Percentiles rank a stretch among this genome's conserved stretches.
phyloP scores from a whole-genome alignment of 2,888 invertebrate species.

The Mantis religiosa region DNA sequence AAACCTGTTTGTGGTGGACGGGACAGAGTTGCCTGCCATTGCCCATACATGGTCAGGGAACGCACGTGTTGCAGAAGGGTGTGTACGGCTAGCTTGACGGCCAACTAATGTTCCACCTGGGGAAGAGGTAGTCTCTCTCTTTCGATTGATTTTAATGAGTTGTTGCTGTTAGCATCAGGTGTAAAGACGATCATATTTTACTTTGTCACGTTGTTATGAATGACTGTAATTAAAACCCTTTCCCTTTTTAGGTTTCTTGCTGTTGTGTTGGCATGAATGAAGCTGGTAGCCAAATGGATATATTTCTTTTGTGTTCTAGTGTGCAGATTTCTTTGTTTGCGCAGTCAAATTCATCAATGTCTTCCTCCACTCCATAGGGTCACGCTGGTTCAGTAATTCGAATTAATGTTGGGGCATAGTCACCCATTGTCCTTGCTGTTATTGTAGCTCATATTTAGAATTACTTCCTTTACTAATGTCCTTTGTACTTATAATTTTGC shows the following conservation, averaged over 20 bases:
- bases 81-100: slow-evolving; percentile 4
- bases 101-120: neutral
- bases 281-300: neutral
- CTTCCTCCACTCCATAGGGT: neutral
- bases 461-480: neutral
- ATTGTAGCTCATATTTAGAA: neutral
- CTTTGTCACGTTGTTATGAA: neutral
- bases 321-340: neutral
- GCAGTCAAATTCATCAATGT: neutral
- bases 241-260: neutral
- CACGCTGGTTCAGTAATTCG: neutral
- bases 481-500: too few relatives aligned
- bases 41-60: slow-evolving; percentile 12
- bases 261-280: neutral
- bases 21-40: slow-evolving; percentile 5
- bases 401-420: neutral
- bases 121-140: neutral
- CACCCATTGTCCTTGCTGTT: neutral
- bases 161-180: neutral
- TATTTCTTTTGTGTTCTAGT: neutral
- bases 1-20: slow-evolving; percentile 17
- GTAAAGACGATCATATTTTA: neutral
- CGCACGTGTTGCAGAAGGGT: slow-evolving; percentile 22
- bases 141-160: neutral
- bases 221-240: neutral